A percentile compares a stretch with the other conserved stretches of the same genome.
Evolutionary conservation across 1,140 invertebrate species (phyloP).

Genomic region (Drosophila repletoides): DNA sequence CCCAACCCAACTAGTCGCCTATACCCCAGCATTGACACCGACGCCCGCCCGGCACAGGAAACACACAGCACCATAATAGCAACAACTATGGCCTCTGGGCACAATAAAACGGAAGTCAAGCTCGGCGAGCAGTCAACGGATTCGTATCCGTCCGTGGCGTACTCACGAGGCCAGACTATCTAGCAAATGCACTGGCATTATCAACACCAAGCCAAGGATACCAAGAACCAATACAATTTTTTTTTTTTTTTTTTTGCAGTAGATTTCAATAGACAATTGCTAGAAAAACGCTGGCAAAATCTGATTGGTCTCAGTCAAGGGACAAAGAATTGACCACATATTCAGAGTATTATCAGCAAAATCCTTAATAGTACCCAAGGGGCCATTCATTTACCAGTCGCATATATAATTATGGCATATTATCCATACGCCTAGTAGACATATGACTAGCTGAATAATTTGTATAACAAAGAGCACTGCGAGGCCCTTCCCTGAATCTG

Average conservation of each 20-base stretch:
- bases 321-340: background rate
- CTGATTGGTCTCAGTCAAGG: slow-evolving; percentile 22
- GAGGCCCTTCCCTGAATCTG: background rate
- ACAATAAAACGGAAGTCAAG: slow-evolving; percentile 38
- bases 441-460: slow-evolving; percentile 19
- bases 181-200: slow-evolving; percentile 9
- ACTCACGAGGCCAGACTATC: slow-evolving; percentile 24
- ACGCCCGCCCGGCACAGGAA: slow-evolving; percentile 20
- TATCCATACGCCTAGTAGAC: slow-evolving; percentile 8
- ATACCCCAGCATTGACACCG: background rate
- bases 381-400: background rate
- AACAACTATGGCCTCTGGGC: slow-evolving; percentile 14
- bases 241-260: too few relatives aligned
- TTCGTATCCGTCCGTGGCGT: slow-evolving; percentile 20
- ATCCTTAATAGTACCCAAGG: background rate
- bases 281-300: slow-evolving; percentile 1
- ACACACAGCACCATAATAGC: slow-evolving; percentile 40
- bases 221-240: background rate
- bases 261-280: slow-evolving; percentile 27
- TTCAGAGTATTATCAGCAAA: background rate
- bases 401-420: slow-evolving; percentile 30
- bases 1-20: background rate
- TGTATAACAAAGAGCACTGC: slow-evolving; percentile 16
- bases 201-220: slow-evolving; percentile 10
- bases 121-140: slow-evolving; percentile 25